These are phyloP conservation scores for Beaufortia kweichowensis DNA, from an alignment of 2,113 vertebrate species.

Conservation along the genomic window DNA sequence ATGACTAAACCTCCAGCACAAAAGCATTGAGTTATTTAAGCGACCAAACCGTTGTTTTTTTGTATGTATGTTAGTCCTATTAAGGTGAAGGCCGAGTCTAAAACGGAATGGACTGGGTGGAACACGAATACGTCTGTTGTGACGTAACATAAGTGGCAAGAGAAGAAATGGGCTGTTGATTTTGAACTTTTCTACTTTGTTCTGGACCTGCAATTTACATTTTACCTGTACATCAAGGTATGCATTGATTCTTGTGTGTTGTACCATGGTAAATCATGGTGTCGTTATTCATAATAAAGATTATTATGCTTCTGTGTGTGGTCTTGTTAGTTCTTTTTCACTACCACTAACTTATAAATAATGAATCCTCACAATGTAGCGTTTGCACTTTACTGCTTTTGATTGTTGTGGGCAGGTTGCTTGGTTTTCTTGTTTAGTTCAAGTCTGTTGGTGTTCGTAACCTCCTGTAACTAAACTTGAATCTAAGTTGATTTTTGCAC, in stretches of 20 bases:
- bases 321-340: neutral
- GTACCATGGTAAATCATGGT: slow-evolving; percentile 8
- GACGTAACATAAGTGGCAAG: neutral
- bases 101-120: neutral
- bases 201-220: slow-evolving; percentile 20
- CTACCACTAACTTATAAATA: too few species aligned
- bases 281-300: slow-evolving; percentile 43
- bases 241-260: slow-evolving; percentile 38
- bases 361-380: too few species aligned
- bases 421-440: too few species aligned
- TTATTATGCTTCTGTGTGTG: neutral
- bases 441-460: too few species aligned
- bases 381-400: too few species aligned
- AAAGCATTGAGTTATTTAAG: slow-evolving; percentile 47
- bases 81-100: neutral
- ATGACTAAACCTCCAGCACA: slow-evolving; percentile 70
- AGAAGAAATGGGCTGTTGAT: slow-evolving; percentile 1
- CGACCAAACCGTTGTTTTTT: slow-evolving; percentile 58
- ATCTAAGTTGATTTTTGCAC: too few species aligned
- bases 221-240: slow-evolving; percentile 28
- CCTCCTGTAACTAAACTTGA: too few species aligned
- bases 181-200: slow-evolving; percentile 25
- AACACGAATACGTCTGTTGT: neutral
- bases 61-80: neutral
- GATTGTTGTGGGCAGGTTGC: too few species aligned